Evolutionary conservation across 2,797 vertebrate species (phyloP), one percentile per base, ranked within the genome.

Genomic region (Cryptoprocta ferox): DNA sequence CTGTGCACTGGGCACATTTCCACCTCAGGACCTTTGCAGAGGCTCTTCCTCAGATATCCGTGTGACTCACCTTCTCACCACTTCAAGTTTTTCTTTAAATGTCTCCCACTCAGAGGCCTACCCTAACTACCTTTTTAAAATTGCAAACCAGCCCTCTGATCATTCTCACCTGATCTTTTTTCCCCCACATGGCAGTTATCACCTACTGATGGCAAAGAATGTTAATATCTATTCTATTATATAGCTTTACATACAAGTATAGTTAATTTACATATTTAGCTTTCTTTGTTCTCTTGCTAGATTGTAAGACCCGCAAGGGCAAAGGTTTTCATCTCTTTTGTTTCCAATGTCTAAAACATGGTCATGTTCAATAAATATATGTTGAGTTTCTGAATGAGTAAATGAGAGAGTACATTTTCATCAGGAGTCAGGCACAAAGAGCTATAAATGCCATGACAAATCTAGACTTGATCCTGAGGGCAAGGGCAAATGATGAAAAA

Each of bases 31-130:
- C 61, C 83, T 45, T 35, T 13, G 37, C 45, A 66, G 14, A 35
- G 16, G 9, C 35, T 45, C 83, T 26, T 48, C 19, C 35, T 19
- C 39, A 39, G 24, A 28, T 7, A 26, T 6, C 6, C 9, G 11
- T 2, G 3, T 13, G 13, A 30, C 14, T 37, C 26, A 15, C 5
- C 2, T 14, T 3, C 4, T 71, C 4, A 8, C 48, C 30, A 53
- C 28, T 42, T 70, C 82, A 14, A 12, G 24, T 66, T 61, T 75
- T 37, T 66, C 16, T n/a, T 68, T 73, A 39, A 53, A 2, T 14
- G 0, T 90, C 32, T 84, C 45, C 56, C 65, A 15, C 37, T 65
- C 50, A 80, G 73, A 21, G 15, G 13, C 18, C 28, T 50, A 48
- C 32, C 12, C 13, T 12, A 80, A 63, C 9, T 12, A 45, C 30